These are phyloP conservation scores for Volucella bombylans DNA, from an alignment of 2,888 invertebrate species.

Conservation along the genomic window DNA sequence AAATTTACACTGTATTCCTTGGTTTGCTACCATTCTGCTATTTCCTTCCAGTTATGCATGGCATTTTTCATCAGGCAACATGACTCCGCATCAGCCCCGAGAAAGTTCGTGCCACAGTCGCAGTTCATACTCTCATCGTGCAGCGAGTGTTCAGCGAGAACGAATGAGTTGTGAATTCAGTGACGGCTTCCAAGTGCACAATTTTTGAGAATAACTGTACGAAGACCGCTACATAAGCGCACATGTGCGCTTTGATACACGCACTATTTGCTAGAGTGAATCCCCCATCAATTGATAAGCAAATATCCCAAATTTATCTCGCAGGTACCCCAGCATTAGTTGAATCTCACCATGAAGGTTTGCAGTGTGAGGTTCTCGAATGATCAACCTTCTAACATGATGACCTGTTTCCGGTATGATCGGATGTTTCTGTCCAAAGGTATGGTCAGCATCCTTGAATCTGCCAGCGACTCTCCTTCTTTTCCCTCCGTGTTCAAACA, in stretches of 20 bases:
- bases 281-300: no score
- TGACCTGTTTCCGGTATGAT: conserved; percentile 1
- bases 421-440: conserved; percentile 1
- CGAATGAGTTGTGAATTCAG: background rate
- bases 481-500: background rate
- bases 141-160: rapidly evolving
- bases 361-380: background rate
- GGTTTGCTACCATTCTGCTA: no score
- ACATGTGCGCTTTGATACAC: background rate
- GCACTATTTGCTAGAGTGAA: no score
- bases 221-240: no score
- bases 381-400: background rate
- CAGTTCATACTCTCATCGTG: rapidly evolving
- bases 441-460: background rate
- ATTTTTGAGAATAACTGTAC: background rate
- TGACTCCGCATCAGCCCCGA: background rate
- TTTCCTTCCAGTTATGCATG: no score
- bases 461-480: background rate
- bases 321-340: background rate
- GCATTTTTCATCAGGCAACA: no score
- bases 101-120: background rate
- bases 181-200: background rate
- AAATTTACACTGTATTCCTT: no score
- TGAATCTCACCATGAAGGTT: background rate
- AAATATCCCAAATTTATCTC: conserved; percentile 21